Conservation (phyloP, 2,888 invertebrate genomes). For the Tipula helvola region DNA sequence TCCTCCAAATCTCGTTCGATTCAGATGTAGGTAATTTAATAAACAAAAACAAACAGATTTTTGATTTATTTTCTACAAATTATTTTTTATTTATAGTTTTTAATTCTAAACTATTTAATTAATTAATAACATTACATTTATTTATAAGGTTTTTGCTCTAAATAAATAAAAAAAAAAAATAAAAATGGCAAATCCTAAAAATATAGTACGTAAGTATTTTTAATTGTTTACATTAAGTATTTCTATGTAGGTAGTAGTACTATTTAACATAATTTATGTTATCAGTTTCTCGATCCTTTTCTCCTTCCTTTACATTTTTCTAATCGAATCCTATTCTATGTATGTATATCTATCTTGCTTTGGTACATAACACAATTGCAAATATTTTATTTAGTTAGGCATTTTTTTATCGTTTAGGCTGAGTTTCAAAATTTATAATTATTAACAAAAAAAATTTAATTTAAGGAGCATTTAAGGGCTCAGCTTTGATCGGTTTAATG, state of each 20-base stretch:
- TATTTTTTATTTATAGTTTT: background rate
- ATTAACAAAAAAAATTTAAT: background rate
- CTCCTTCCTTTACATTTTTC: background rate
- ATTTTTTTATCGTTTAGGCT: background rate
- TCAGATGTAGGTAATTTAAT: no score
- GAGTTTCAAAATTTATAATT: background rate
- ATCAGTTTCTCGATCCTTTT: background rate
- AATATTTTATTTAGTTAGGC: background rate
- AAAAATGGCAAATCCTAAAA: background rate
- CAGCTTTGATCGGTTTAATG: conserved; percentile 21
- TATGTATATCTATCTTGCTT: background rate
- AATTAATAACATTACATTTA: background rate
- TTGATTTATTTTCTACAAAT: background rate
- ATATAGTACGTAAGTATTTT: background rate
- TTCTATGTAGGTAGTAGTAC: no score
- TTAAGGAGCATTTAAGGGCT: background rate
- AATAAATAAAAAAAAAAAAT: background rate
- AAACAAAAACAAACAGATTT: background rate
- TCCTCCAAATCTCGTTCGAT: no score
- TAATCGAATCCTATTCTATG: background rate
- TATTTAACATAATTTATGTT: background rate
- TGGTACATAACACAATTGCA: background rate
- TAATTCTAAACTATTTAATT: background rate
- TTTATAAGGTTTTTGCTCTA: background rate
- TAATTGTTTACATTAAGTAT: no score